Base-by-base conservation (phyloP, 2,888 invertebrate genomes). In the Thyatira batis region DNA sequence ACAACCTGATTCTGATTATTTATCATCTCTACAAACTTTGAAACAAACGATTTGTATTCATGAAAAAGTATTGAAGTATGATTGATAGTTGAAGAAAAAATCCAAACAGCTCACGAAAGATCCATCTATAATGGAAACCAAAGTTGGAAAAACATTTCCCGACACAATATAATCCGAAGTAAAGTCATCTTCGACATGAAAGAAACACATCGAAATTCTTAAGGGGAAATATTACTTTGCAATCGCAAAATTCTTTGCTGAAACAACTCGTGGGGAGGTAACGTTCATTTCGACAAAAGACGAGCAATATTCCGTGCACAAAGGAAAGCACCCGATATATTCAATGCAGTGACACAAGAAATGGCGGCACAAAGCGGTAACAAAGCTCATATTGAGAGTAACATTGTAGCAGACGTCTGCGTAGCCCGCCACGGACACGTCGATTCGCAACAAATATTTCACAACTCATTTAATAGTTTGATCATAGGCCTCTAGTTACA, bases 311-410 rank as follows among this genome's bases (percentile, higher is more conserved):
- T 87, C 89, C 82, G 85, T 81, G 87, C 88, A 91, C 91, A 91
- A 91, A 91, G 91, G 90, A 85, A 83, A 85, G 84, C 87, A 82
- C 82, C 85, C 90, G 89, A 91, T 91, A 91, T 91, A 91, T 91
- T 91, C 90, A 89, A 90, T 90, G 92, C 89, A 89, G 90, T 91
- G 91, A 91, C 91, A 90, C 85, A 90, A 90, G 90, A 89, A 90
- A 89, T 86, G 84, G 85, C 85, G 87, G 83, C 84, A 82, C 86
- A 83, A 84, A 86, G 87, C 87, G 87, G 88, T 89, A 86, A 89
- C 90, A 90, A 91, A 91, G 89, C 89, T 89, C 86, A 89, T 83
- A 90, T 89, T 87, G 89, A 82, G 84, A 87, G 85, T 87, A 82
- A 87, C 85, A 83, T 75, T 69, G 72, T 56, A 61, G 69, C 58